Base-by-base conservation (phyloP, 92 coral and sea anemone genomes). In the Phenganax marumi region DNA sequence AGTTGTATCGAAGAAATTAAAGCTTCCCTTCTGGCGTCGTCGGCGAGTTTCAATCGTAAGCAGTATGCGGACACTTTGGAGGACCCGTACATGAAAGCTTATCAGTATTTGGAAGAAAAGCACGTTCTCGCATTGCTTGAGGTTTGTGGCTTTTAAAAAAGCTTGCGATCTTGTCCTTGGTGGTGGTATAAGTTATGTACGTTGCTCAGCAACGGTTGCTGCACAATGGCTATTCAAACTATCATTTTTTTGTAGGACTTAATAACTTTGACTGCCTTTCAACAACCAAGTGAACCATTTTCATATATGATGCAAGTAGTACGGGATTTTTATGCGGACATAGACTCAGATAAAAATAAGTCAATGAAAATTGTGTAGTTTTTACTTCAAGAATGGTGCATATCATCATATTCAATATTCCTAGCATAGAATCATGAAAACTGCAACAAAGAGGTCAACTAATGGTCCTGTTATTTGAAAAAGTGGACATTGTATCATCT, bases 101-200 rank as follows among this genome's bases (percentile, higher is more conserved):
- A 78, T 48, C 68, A 46, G 8, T 78, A 78, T 52, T 23, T 78
- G 71, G 83, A 78, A 49, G 73, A 63, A 62, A 43, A 78, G 43
- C 68, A 78, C 25, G 83, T 78, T 14, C 83, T 78, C 17, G 56
- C 73, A n/a, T 25, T 78, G 83, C 60, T 78, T 8, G 83, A 78
- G 73, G 83, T 78, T 11, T 61, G 77, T 19, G 22, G 2, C 17
- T 1, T 14, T 72, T 6, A 46, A 0, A 25, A 25, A 25, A 19
- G 39, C 26, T 46, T 68, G 7, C 21, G 43, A 33, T 0, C n/a
- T 33, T 33, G 5, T 33, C 43, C 43, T 33, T 33, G 43, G n/a
- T n/a, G n/a, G n/a, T n/a, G n/a, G 43, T 33, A 33, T 33, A 33
- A 33, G 5, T 33, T 33, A 33, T n/a, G n/a, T n/a, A n/a, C n/a